Conservation (phyloP, 2,113 vertebrate genomes). For the Ciconia maguari region DNA sequence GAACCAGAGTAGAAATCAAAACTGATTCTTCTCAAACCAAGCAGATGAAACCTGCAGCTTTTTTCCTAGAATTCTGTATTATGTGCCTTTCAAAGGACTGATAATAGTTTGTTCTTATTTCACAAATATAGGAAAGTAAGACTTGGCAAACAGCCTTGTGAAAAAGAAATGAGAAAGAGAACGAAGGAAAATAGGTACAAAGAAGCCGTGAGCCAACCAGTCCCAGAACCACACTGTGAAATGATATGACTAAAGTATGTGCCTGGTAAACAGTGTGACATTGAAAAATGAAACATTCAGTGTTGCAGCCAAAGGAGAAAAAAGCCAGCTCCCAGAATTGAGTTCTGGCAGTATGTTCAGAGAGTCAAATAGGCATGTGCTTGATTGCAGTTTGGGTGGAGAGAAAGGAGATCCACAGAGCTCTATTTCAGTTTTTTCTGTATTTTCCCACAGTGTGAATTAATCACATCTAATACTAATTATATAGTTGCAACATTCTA, state of each 20-base stretch:
- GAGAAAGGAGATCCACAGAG: slow-evolving; percentile 27
- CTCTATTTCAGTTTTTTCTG: slow-evolving; percentile 51
- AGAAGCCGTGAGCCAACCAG: slow-evolving; percentile 1
- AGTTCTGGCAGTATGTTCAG: slow-evolving; percentile 50
- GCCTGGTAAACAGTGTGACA: slow-evolving; percentile 51
- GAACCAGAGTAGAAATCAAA: background rate
- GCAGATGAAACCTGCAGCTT: background rate
- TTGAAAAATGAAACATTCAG: slow-evolving; percentile 48
- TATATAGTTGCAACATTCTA: slow-evolving; percentile 61
- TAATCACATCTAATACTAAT: slow-evolving; percentile 74
- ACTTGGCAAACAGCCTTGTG: background rate
- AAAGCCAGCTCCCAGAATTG: slow-evolving; percentile 40
- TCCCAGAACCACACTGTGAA: slow-evolving; percentile 24
- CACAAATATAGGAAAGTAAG: background rate
- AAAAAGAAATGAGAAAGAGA: background rate
- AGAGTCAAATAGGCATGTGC: slow-evolving; percentile 4
- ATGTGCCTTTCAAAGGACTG: background rate
- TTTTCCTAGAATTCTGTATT: background rate
- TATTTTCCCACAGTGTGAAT: slow-evolving; percentile 68
- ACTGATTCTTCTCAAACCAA: background rate
- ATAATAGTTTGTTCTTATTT: background rate
- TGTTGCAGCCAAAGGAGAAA: slow-evolving; percentile 19
- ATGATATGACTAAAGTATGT: slow-evolving; percentile 46
- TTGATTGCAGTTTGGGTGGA: slow-evolving; percentile 44
- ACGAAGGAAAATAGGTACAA: background rate